phyloP scores from a whole-genome alignment of 2,113 vertebrate genomes.

The Pseudois nayaur region DNA sequence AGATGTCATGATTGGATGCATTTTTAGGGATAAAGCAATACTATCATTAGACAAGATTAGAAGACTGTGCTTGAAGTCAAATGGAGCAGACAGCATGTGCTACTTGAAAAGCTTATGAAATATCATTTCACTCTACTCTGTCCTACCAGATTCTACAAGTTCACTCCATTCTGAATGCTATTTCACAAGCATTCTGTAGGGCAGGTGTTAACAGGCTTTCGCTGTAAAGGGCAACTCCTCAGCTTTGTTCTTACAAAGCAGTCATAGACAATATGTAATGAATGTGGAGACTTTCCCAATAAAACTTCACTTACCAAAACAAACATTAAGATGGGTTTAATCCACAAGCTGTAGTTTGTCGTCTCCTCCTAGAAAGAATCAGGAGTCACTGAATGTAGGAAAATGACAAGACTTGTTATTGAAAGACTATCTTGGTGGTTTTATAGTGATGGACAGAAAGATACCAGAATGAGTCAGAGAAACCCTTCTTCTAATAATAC shows the following conservation, averaged over 20 bases:
- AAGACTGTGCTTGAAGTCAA: background rate
- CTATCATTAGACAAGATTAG: background rate
- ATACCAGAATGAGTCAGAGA: background rate
- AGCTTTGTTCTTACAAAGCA: background rate
- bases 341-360: background rate
- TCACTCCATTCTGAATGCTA: background rate
- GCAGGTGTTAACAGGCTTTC: background rate
- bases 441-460: background rate
- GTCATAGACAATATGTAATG: background rate
- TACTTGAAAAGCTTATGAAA: background rate
- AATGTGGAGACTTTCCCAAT: background rate
- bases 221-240: background rate
- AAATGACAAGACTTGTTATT: background rate
- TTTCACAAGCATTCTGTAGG: background rate
- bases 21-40: background rate
- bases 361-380: too few relatives aligned
- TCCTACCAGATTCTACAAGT: background rate
- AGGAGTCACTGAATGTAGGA: background rate
- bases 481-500: background rate
- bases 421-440: background rate
- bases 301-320: background rate
- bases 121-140: background rate
- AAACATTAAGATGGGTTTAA: background rate
- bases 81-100: accelerated
- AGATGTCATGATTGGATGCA: background rate